A percentile compares a stretch with the other conserved stretches of the same genome.
phyloP scores from a whole-genome alignment of 1,140 invertebrate genomes.

The Hyles vespertilio region DNA sequence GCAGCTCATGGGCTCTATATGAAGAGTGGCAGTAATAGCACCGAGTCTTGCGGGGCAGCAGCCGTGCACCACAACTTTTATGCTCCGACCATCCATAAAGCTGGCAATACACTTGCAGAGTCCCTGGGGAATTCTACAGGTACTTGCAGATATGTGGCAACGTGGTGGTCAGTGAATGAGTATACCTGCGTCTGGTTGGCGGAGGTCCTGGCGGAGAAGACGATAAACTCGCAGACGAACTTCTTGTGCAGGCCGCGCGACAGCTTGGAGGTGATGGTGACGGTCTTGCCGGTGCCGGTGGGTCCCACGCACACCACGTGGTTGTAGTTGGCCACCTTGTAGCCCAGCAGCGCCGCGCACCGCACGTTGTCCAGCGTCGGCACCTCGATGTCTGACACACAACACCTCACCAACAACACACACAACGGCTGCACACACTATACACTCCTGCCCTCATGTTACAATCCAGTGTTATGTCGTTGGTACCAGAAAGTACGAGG shows the following conservation, averaged over 20 bases:
- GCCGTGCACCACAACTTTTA: no score
- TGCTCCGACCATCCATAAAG: no score
- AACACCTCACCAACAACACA: not conserved
- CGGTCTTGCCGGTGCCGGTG: slow-evolving; percentile 89
- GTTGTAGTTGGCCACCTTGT: slow-evolving; percentile 77
- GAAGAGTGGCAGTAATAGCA: no score
- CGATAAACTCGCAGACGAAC: slow-evolving; percentile 85
- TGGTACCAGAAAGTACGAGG: no score
- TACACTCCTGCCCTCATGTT: no score
- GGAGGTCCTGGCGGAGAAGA: slow-evolving; percentile 87
- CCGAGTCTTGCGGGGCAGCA: no score
- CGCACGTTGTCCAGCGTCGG: slow-evolving; percentile 91
- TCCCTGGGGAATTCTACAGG: no score
- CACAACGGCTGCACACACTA: no score
- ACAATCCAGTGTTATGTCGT: no score
- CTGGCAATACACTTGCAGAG: no score
- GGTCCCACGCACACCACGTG: slow-evolving; percentile 86
- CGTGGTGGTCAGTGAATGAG: not conserved
- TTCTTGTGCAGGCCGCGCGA: slow-evolving; percentile 79
- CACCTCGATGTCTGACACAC: slow-evolving; percentile 78
- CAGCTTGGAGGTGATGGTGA: slow-evolving; percentile 83
- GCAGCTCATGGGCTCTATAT: no score
- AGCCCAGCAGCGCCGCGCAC: slow-evolving; percentile 80
- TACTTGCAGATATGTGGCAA: no score
- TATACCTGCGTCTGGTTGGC: slow-evolving; percentile 86